Evolutionary conservation across 2,113 vertebrate species (phyloP).

Genomic region (Bubo bubo): DNA sequence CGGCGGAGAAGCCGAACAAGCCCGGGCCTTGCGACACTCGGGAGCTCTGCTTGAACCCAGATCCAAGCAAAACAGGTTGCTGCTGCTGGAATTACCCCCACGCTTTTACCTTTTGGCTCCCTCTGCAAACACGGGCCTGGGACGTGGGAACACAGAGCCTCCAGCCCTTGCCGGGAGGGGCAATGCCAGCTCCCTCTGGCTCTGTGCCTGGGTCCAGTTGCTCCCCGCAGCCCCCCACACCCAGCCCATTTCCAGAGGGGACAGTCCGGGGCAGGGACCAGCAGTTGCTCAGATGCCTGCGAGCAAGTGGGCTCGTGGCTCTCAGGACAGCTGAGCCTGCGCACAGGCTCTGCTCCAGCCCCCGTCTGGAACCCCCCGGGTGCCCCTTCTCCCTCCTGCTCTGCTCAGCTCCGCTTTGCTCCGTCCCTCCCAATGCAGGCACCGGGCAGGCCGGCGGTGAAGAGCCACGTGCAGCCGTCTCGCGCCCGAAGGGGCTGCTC

Average conservation of each 20-base stretch:
- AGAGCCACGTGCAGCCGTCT: not conserved
- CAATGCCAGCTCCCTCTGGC: not conserved
- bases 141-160: rapidly evolving
- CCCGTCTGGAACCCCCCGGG: too few relatives aligned
- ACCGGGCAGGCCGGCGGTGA: not conserved
- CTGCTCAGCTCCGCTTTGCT: not conserved
- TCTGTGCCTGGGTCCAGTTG: rapidly evolving
- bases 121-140: not conserved
- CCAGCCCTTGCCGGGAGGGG: not conserved
- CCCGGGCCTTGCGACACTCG: rapidly evolving
- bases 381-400: not conserved
- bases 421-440: not conserved
- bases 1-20: not conserved
- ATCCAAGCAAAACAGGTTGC: not conserved
- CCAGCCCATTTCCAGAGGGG: not conserved
- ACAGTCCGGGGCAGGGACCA: not conserved
- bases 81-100: not conserved
- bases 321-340: not conserved
- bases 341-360: not conserved
- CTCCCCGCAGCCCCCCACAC: not conserved
- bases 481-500: not conserved
- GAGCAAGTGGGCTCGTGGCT: rapidly evolving
- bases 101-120: not conserved
- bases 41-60: not conserved
- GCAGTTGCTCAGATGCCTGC: rapidly evolving